Conservation (phyloP, 2,888 invertebrate species). For the Allygus modestus region DNA sequence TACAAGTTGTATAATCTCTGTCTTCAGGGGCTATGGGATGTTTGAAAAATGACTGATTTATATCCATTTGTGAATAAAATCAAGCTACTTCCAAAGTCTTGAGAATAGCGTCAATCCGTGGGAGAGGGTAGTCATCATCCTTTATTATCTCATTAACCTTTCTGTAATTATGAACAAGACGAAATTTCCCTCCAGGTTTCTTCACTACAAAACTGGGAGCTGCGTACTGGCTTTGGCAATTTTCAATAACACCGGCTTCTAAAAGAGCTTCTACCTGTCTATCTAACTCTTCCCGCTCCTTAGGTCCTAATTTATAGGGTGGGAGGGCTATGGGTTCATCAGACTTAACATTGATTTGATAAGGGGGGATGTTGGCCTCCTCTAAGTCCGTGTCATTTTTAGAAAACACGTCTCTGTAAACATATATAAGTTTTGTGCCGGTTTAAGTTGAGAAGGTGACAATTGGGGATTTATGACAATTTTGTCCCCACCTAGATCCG, state of each 20-base stretch:
- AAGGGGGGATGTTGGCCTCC: too few species aligned
- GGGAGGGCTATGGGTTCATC: too few species aligned
- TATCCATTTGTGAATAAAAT: slow-evolving; percentile 56
- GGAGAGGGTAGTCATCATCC: too few species aligned
- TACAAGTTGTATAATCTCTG: slow-evolving; percentile 43
- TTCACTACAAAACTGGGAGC: slow-evolving; percentile 48
- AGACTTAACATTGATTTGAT: too few species aligned
- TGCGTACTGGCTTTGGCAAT: too few species aligned
- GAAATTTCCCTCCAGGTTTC: slow-evolving; percentile 37
- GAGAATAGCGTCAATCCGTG: too few species aligned
- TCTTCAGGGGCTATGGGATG: slow-evolving; percentile 32
- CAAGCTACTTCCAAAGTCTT: slow-evolving; percentile 7
- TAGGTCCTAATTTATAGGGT: too few species aligned
- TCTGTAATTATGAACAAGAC: slow-evolving; percentile 56
- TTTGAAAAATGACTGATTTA: slow-evolving; percentile 61
- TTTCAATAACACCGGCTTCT: not conserved
- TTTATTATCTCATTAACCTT: slow-evolving; percentile 60
- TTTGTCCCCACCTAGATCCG: slow-evolving; percentile 14
- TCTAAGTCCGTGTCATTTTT: too few species aligned
- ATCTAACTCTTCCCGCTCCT: too few species aligned
- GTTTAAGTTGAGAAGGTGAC: not conserved
- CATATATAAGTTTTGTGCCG: too few species aligned
- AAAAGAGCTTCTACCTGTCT: slow-evolving; percentile 18
- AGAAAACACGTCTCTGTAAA: too few species aligned
- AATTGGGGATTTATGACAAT: slow-evolving; percentile 12